Evolutionary conservation across 2,888 invertebrate species (phyloP), one percentile per base, ranked within the genome.

Genomic region (Monoplex corrugatus): DNA sequence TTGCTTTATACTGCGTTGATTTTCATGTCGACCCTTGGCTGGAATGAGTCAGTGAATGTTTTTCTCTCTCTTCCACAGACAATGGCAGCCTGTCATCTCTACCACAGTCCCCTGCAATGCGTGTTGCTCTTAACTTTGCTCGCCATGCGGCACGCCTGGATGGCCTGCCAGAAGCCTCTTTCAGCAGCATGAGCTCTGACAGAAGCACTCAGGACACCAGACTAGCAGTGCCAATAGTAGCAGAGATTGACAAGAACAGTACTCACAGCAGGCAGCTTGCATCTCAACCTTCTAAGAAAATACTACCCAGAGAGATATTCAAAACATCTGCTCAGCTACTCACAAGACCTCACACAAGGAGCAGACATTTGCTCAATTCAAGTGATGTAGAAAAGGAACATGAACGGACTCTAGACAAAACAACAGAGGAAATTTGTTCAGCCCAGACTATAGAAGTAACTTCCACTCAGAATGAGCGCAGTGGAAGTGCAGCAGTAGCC

Each of bases 81-180:
- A 23, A 80, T 43, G 10, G 78, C 28, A 10, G 28, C 8, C 10
- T 32, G 78, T 43, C 43, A 0, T 28, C 45, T 45, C 32, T 45
- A 19, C 83, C 83, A 5, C 45, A 83, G 83, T 83, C 83, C 28
- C 83, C 83, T 40, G 83, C 83, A 19, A 35, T 50, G 50, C 83
- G 83, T 83, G 83, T 35, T 19, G 50, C 45, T 83, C 45, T 50
- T 32, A 83, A 83, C 50, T 83, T 83, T 83, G 83, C 83, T 32
- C 45, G 45, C n/a, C 83, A 45, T 28, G 83, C 45, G 44, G 83
- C 83, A 32, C 83, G 6, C 2, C 16, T 83, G 44, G 83, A 83
- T 13, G 32, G 43, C 28, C 23, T 43, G 28, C 43, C 78, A 43
- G 40, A 35, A 3, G 13, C 35, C 16, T 75, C 75, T 2, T 75